Conservation (phyloP, 2,113 vertebrate genomes). For the Sylvilagus bachmani region DNA sequence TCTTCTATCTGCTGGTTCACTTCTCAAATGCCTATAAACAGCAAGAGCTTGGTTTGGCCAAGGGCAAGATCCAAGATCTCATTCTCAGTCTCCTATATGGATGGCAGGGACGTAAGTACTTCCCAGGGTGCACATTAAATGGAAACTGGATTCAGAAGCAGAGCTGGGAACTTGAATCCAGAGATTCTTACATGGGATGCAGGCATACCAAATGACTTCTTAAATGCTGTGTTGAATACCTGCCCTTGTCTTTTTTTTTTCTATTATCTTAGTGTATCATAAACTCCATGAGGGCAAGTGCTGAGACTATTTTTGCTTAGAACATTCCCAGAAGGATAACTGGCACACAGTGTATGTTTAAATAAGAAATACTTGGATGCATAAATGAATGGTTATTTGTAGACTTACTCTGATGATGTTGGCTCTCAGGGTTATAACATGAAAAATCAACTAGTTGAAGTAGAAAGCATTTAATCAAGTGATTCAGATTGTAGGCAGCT, state of each 20-base stretch:
- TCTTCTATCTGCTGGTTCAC: too few species aligned
- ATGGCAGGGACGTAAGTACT: too few species aligned
- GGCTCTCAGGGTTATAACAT: conserved; percentile 8
- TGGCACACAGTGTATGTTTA: neutral
- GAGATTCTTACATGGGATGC: too few species aligned
- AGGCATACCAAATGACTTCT: too few species aligned
- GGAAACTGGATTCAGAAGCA: too few species aligned
- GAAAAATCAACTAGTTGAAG: conserved; percentile 42
- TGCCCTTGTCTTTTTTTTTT: neutral
- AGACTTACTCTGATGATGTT: neutral
- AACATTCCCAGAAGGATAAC: neutral
- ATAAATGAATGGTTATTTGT: conserved; percentile 16
- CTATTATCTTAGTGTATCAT: neutral
- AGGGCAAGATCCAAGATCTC: too few species aligned
- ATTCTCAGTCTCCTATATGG: too few species aligned
- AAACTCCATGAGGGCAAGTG: neutral
- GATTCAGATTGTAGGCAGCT: neutral
- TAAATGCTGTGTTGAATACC: too few species aligned
- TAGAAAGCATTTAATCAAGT: conserved; percentile 49
- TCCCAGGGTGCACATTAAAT: too few species aligned
- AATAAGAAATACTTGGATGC: neutral
- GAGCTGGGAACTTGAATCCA: too few species aligned
- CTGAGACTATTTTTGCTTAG: neutral
- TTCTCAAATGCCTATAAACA: too few species aligned
- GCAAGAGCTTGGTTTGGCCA: too few species aligned